Evolutionary conservation across 2,113 vertebrate genomes (phyloP).

Genomic region (Ia io): DNA sequence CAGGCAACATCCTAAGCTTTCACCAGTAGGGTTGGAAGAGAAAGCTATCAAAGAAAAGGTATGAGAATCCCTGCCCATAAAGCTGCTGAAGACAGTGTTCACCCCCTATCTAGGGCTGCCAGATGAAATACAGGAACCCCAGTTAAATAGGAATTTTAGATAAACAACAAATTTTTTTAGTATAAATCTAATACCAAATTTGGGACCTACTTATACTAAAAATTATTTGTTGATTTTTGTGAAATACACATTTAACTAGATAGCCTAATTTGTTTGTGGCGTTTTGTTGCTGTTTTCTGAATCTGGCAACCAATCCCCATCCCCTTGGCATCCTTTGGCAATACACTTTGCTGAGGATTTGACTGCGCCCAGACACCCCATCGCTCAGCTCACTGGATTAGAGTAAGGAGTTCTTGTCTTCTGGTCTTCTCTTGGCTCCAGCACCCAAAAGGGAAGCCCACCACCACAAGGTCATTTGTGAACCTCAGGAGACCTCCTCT

Average conservation of each 20-base stretch:
- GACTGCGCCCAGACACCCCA: not conserved
- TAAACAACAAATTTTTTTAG: not conserved
- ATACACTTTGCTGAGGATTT: not conserved
- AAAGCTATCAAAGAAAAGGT: not conserved
- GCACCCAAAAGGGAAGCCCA: not conserved
- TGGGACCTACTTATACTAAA: not conserved
- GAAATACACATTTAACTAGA: not conserved
- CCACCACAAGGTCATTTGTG: not conserved
- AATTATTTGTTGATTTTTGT: not conserved
- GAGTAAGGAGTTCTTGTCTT: not conserved
- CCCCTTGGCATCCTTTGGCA: not conserved
- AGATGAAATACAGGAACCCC: not conserved
- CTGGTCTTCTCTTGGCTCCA: not conserved
- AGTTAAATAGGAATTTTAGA: not conserved
- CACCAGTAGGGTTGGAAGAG: not conserved
- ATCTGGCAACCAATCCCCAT: not conserved
- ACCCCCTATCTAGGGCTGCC: not conserved
- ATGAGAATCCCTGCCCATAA: not conserved
- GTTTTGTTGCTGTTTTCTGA: not conserved
- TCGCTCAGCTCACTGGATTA: not conserved
- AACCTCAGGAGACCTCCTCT: not conserved
- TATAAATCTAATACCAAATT: not conserved
- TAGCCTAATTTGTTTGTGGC: not conserved
- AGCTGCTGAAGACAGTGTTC: not conserved
- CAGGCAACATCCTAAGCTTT: not conserved